Base-by-base conservation (phyloP, 1,140 invertebrate species). In the Drosophila eugracilis region DNA sequence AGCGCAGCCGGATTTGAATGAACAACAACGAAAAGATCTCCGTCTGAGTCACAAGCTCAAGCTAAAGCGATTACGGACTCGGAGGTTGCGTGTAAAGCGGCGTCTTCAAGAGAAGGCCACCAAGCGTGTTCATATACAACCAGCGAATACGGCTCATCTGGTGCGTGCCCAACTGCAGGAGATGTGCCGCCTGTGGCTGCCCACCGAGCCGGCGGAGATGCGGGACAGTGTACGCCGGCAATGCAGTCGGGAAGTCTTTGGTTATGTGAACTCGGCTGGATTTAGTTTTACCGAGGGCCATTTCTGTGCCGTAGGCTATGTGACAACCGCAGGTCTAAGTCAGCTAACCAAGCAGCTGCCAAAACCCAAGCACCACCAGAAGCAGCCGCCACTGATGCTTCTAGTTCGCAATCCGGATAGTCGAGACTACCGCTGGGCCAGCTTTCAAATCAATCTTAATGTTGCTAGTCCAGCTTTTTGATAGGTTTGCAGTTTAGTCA, bases 181-280 rank as follows among this genome's bases (percentile, higher is more conserved):
- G 81, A 96, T 96, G 94, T 92, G 93, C 60, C 91, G 94, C 37
- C 85, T 96, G 2, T 96, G 95, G 94, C 78, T 97, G 34, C 95
- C 95, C 6, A 63, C 32, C 0, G 91, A 93, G 39, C 92, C 90
- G 57, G 28, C 60, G 7, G 54, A 78, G 24, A 72, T 91, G 90
- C 37, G 28, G 5, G 85, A 91, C 28, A 93, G 89, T 28, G 93
- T 96, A 30, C 93, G 95, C n/a, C 76, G 93, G 45, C 93, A 94
- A 14, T 94, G 94, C 78, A 93, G 92, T 14, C 93, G 96, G 75
- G 92, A 95, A 90, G 92, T 95, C 3, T 94, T 97, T 73, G 97
- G 97, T 39, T 97, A 94, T 91, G 79, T 97, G 7, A 93, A 92
- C 34, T 92, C 94, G 65, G 96, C 95, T 22, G 94, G 93, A 28